Conservation (phyloP, 2,797 vertebrate species). For the Cuculus canorus region DNA sequence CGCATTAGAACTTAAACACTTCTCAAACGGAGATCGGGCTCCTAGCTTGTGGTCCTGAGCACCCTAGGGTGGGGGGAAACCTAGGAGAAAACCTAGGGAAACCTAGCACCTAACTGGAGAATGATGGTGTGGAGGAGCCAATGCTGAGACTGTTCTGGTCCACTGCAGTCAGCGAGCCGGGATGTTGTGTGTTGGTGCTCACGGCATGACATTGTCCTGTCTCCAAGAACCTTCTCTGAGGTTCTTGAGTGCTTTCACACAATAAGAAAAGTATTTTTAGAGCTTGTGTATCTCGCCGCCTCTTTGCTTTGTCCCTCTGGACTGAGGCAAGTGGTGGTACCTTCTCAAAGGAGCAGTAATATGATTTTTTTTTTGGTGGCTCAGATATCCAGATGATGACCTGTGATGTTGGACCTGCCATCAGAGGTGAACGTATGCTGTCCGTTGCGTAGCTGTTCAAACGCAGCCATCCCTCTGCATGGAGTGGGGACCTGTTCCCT, state of each 20-base stretch:
- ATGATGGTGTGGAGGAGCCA: not conserved
- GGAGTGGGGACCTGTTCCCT: rapidly evolving
- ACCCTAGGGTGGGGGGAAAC: not conserved
- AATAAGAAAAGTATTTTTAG: not conserved
- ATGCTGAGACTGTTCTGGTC: not conserved
- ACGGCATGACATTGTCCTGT: rapidly evolving
- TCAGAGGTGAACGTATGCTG: not conserved
- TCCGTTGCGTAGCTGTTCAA: not conserved
- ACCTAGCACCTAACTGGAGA: rapidly evolving
- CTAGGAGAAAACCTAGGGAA: no score
- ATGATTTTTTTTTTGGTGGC: not conserved
- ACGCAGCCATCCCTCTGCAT: not conserved
- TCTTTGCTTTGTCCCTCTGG: not conserved
- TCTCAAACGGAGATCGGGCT: constrained; percentile 20
- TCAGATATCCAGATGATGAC: not conserved
- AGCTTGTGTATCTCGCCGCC: not conserved
- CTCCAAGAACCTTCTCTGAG: not conserved
- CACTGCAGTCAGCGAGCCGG: not conserved
- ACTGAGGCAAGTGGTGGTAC: not conserved
- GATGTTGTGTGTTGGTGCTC: not conserved
- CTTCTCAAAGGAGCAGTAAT: not conserved
- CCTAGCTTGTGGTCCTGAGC: not conserved
- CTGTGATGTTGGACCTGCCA: rapidly evolving
- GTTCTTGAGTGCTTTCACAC: not conserved
- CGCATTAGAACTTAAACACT: constrained; percentile 67